These are phyloP conservation scores for Epistrophe grossulariae DNA, from an alignment of 2,888 invertebrate species.

Conservation along the genomic window DNA sequence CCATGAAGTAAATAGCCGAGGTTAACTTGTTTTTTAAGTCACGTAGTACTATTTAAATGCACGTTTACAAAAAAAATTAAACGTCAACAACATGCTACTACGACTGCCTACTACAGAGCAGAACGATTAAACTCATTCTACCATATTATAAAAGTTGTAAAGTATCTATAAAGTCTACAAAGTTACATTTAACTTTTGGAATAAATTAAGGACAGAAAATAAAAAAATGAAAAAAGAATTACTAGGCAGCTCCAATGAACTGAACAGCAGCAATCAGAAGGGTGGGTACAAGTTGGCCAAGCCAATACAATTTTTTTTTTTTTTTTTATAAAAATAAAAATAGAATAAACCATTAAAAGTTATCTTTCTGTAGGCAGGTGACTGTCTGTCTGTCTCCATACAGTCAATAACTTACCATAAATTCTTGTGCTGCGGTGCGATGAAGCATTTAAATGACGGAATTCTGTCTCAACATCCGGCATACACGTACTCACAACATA, in stretches of 20 bases:
- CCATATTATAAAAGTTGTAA: conserved; percentile 21
- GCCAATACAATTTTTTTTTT: not conserved
- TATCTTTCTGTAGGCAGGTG: conserved; percentile 47
- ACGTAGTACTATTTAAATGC: conserved; percentile 28
- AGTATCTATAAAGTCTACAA: conserved; percentile 11
- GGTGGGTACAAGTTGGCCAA: conserved; percentile 35
- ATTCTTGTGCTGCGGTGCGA: conserved; percentile 80
- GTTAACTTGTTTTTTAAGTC: conserved; percentile 29
- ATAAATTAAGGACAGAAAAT: conserved; percentile 50
- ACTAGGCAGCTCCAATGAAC: conserved; percentile 7
- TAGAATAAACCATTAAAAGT: conserved; percentile 26
- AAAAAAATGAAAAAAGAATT: conserved; percentile 5
- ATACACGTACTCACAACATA: conserved; percentile 90
- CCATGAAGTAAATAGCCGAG: conserved; percentile 6
- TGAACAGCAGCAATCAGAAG: not conserved
- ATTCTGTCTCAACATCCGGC: conserved; percentile 87
- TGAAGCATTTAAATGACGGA: conserved; percentile 81
- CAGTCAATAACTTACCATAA: conserved; percentile 83
- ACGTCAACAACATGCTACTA: conserved; percentile 39
- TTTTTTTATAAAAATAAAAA: conserved; percentile 33
- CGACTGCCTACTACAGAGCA: not conserved
- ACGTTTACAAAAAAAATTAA: conserved; percentile 13
- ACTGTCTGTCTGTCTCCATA: conserved; percentile 46
- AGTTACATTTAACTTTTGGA: conserved; percentile 33
- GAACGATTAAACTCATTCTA: conserved; percentile 30